A percentile compares a stretch with the other conserved stretches of the same genome.
Evolutionary conservation across 2,888 invertebrate genomes (phyloP).

Genomic region (Caenorhabditis panamensis): DNA sequence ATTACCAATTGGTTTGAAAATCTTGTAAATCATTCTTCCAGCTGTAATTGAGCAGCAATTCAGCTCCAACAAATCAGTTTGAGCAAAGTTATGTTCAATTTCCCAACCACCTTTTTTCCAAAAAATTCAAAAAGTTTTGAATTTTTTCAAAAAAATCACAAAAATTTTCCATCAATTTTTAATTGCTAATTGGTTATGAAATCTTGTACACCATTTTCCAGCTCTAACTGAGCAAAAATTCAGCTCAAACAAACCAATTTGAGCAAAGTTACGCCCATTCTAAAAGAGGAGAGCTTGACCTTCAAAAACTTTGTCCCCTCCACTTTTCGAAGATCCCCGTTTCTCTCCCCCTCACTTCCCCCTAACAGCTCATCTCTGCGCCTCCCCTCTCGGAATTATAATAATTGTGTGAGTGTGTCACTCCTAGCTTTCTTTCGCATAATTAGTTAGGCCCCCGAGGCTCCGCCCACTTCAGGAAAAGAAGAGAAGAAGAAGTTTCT

Average conservation of each 20-base stretch:
- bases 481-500: slow-evolving; percentile 15
- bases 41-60: background rate
- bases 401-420: slow-evolving; percentile 48
- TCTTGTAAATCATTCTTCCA: no score
- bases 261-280: no score
- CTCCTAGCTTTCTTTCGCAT: slow-evolving; percentile 51
- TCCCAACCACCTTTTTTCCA: no score
- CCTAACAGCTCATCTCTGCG: slow-evolving; percentile 21
- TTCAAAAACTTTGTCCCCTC: no score
- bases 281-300: no score
- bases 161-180: background rate
- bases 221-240: background rate
- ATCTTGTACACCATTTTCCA: no score
- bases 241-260: no score
- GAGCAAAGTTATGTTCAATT: background rate
- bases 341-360: background rate
- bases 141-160: slow-evolving; percentile 3
- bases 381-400: slow-evolving; percentile 48
- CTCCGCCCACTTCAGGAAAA: slow-evolving; percentile 29
- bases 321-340: no score
- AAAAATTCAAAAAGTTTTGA: slow-evolving; percentile 16
- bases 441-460: slow-evolving; percentile 50
- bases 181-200: background rate
- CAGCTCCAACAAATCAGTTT: background rate
- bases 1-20: no score